Base-by-base conservation (phyloP, 2,888 invertebrate species). In the Melanostoma scalare region DNA sequence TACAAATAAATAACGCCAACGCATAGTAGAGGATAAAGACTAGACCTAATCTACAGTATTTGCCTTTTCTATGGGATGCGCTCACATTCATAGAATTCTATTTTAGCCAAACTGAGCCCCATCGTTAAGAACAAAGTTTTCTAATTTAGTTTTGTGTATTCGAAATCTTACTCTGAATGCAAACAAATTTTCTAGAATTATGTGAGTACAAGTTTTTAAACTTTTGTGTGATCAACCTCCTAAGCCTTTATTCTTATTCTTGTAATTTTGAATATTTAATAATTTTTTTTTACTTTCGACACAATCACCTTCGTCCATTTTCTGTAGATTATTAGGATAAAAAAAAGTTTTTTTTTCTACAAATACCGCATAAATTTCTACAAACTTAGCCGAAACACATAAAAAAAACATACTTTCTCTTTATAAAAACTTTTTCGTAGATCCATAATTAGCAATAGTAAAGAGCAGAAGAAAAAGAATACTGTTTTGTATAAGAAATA, bases 361-460 rank as follows among this genome's bases (percentile, higher is more conserved):
- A 36, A 9, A 30, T 75, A 46, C 33, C 50, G 4, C 10, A 46
- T 4, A 46, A 80, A 69, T 44, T 65, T 40, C 42, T 20, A 8
- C 60, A 30, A 36, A 33, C 1, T 56, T 52, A 73, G 55, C 36
- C 1, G 36, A n/a, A 65, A 44, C 4, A 52, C 44, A 56, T 42
- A 55, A 35, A 6, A 55, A 5, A 55, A 4, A 58, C 58, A 42
- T n/a, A 46, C 38, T n/a, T 30, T 46, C 30, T 56, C 46, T 48
- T 56, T 38, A 42, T 44, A 20, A 8, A 35, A 50, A 72, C 8
- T 5, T 56, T 53, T 65, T 48, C 44, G 5, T 46, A 46, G 2
- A 46, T 89, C 89, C 89, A 89, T 89, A 89, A 89, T 89, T 87
- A 89, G 89, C 89, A 58, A 20, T 10, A 67, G 53, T 42, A 46